Evolutionary conservation across 2,888 invertebrate genomes (phyloP), one percentile per base, ranked within the genome.

Genomic region (Arrhopalites spinosus): DNA sequence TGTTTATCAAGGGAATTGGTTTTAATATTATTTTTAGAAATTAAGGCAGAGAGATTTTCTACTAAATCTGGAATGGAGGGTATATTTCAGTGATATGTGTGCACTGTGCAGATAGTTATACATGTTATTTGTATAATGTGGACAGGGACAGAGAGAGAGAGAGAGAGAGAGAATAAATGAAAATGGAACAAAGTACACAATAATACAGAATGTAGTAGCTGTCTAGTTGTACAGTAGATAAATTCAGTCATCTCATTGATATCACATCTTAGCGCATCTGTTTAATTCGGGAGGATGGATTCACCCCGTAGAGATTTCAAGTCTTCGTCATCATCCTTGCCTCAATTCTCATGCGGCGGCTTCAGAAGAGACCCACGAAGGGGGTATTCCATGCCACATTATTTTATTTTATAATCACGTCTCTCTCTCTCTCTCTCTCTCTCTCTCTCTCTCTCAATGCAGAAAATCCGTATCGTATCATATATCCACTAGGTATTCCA

Each of bases 221-320:
- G 45, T 45, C 7, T 7, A 7, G 45, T 15, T n/a, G 25, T 25
- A 59, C 27, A 27, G 59, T 17, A 59, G 47, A 63, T 72, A 45
- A 72, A 72, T 72, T 63, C 43, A 61, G 72, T 43, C 72, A 72
- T 63, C 61, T 72, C 72, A 72, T 72, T 63, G 63, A 47, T 72
- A 63, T 72, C 72, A 63, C 63, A 72, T 72, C 72, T 72, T 72
- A 73, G 53, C 66, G 73, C 73, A 73, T 73, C 73, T 73, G 73
- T 73, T 73, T 73, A 64, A 66, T 73, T 73, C 66, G 66, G 64
- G 67, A 66, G 73, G 73, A 73, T 73, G 45, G 53, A 73, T 73
- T 66, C 53, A 73, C 66, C 63, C 72, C 59, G 61, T 72, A 43
- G 72, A 63, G 72, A 72, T 30, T n/a, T 13, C 15, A 63, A 61